Evolutionary conservation across 2,888 invertebrate genomes (phyloP), one percentile per base, ranked within the genome.

Genomic region (Clivina fossor): DNA sequence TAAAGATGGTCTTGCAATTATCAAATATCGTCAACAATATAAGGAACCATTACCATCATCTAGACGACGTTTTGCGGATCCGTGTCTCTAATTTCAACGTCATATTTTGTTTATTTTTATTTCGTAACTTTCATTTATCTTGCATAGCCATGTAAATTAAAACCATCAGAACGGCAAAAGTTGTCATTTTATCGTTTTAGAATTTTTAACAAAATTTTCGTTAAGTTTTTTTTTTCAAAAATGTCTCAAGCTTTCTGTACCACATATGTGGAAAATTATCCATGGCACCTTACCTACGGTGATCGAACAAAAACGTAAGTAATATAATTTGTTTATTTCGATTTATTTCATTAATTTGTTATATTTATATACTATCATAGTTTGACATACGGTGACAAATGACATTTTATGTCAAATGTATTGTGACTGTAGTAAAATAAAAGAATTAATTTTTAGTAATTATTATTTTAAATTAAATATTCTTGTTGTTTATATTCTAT

Each of bases 41-140:
- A 76, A 77, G 35, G 82, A 84, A 60, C 84, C 84, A 0, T 70
- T 82, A 71, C 81, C 82, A 0, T 82, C 84, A 0, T 80, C 81
- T 0, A 74, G 84, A 53, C 70, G 82, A 60, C 70, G 81, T 57
- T 77, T 77, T n/a, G 82, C 80, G 22, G 81, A 82, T 64, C 70
- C 71, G 2, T 79, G 79, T 68, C 68, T 76, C 5, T 79, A 71
- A 65, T 48, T 33, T 47, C 32, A 44, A 57, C 16, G 20, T 38
- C 26, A 20, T 47, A 20, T 15, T 46, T 38, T 30, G n/a, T n/a
- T n/a, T n/a, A n/a, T n/a, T n/a, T n/a, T n/a, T n/a, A n/a, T n/a
- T n/a, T n/a, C n/a, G n/a, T n/a, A n/a, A n/a, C n/a, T n/a, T n/a
- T n/a, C n/a, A n/a, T n/a, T n/a, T n/a, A n/a, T n/a, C n/a, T n/a